Evolutionary conservation across 2,888 invertebrate species (phyloP).

Genomic region (Zelleria hepariella): DNA sequence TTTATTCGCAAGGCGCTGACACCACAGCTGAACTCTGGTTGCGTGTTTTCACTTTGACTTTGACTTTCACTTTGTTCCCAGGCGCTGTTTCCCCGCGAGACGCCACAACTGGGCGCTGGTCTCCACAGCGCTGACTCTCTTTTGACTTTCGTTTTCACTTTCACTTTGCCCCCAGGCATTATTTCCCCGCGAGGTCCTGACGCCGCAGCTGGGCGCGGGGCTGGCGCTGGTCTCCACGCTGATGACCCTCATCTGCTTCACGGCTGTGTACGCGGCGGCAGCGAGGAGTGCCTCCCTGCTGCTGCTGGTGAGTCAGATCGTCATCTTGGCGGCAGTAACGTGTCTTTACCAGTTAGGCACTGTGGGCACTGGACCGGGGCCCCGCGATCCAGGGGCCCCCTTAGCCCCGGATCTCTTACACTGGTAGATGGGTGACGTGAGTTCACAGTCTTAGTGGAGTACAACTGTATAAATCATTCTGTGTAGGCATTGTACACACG

Average conservation of each 20-base stretch:
- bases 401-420: not conserved
- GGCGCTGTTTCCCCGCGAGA: no score
- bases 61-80: no score
- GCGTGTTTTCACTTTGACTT: no score
- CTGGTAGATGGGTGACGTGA: not conserved
- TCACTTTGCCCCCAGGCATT: slow-evolving; percentile 33
- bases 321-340: no score
- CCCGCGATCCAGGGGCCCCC: not conserved
- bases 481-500: no score
- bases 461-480: not conserved
- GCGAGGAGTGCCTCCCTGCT: slow-evolving; percentile 43
- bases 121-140: no score
- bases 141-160: no score
- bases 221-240: slow-evolving; percentile 28
- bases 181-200: slow-evolving; percentile 30
- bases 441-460: not conserved
- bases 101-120: no score
- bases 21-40: no score
- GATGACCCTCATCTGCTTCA: slow-evolving; percentile 40
- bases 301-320: slow-evolving; percentile 58
- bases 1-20: no score
- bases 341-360: no score
- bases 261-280: slow-evolving; percentile 51
- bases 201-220: slow-evolving; percentile 32
- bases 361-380: no score